These are phyloP conservation scores for Drosophila picticornis DNA, from an alignment of 2,888 invertebrate genomes.

Conservation along the genomic window DNA sequence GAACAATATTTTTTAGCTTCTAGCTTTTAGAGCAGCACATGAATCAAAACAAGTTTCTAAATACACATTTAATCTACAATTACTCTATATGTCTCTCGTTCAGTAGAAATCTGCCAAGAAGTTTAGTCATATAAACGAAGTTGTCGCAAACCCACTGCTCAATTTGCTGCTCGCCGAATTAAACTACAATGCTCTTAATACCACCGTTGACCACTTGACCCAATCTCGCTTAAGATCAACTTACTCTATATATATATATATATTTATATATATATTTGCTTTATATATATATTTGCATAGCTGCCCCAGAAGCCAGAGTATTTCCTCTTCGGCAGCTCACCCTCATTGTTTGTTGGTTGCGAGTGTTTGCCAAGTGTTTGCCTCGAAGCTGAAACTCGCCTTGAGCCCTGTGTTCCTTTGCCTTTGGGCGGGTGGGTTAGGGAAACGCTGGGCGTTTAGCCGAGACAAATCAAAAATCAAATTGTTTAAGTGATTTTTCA, in stretches of 20 bases:
- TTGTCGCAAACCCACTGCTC: not conserved
- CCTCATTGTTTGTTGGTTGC: not conserved
- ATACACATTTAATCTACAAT: not conserved
- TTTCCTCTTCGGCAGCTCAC: constrained; percentile 4
- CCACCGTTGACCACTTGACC: not conserved
- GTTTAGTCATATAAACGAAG: not conserved
- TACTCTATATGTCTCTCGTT: not conserved
- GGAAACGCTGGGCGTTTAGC: constrained; percentile 13
- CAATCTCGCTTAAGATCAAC: constrained; percentile 3
- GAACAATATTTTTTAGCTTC: not conserved
- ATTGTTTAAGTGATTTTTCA: constrained; percentile 82
- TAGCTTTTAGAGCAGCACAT: not conserved
- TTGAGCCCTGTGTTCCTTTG: too few species aligned
- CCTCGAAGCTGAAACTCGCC: not conserved
- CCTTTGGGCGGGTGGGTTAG: not conserved
- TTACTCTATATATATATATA: not conserved
- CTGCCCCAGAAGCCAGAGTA: constrained; percentile 15
- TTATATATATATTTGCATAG: not conserved
- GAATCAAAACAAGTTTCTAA: not conserved
- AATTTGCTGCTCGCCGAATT: not conserved
- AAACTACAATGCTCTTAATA: not conserved
- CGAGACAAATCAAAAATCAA: constrained; percentile 74
- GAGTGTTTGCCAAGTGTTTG: constrained; percentile 1
- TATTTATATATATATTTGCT: not conserved
- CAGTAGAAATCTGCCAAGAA: not conserved